phyloP scores from a whole-genome alignment of 2,797 vertebrate species.

The Paedocypris micromegethes region DNA sequence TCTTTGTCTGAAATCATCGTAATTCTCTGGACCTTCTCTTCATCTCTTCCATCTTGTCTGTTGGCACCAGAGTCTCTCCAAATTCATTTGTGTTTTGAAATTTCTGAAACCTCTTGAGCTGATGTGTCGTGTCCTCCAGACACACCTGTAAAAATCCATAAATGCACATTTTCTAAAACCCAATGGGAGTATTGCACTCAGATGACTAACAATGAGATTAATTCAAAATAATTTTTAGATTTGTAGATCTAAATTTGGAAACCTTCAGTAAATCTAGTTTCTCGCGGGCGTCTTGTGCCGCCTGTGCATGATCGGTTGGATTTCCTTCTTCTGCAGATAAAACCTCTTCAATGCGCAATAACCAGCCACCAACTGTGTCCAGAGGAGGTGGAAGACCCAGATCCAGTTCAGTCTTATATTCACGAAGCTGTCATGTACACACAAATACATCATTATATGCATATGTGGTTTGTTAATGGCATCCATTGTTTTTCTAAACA shows the following conservation, averaged over 20 bases:
- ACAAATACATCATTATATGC: background rate
- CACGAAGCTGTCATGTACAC: conserved; percentile 64
- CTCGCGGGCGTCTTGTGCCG: conserved; percentile 66
- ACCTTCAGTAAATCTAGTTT: conserved; percentile 80
- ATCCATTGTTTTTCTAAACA: too few relatives aligned
- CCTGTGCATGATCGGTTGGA: conserved; percentile 65
- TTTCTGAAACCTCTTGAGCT: conserved; percentile 70
- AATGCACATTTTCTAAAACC: background rate
- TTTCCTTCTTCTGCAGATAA: conserved; percentile 68
- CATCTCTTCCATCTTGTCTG: conserved; percentile 84
- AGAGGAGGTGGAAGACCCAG: conserved; percentile 74
- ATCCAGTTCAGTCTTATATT: conserved; percentile 75
- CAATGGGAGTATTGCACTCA: background rate
- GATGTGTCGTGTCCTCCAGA: conserved; percentile 73
- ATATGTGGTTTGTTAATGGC: background rate
- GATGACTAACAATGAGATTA: background rate
- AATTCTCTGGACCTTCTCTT: conserved; percentile 72
- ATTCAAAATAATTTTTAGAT: too few relatives aligned
- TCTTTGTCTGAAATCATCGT: background rate
- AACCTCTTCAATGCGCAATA: conserved; percentile 71
- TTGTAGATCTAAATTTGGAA: conserved; percentile 1
- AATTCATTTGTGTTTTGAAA: conserved; percentile 81
- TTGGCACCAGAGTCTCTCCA: conserved; percentile 71
- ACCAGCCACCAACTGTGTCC: conserved; percentile 72
- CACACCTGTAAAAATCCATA: conserved; percentile 63